These are phyloP conservation scores for Coilia nasus DNA, from an alignment of 2,797 vertebrate species.

Conservation along the genomic window DNA sequence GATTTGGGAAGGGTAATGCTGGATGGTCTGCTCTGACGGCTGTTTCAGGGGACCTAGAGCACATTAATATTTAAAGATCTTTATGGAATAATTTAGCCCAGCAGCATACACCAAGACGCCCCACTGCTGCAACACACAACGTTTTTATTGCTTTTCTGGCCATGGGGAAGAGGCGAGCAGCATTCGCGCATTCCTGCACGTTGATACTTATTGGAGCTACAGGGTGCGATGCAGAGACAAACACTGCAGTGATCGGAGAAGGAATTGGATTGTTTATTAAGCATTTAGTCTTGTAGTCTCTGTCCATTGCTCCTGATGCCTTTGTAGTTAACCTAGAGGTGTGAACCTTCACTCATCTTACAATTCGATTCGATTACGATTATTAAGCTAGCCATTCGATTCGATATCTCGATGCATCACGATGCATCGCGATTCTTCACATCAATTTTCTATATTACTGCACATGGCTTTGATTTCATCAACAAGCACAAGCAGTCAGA, in stretches of 20 bases:
- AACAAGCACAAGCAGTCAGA: too few species aligned
- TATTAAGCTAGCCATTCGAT: too few species aligned
- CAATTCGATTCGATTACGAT: too few species aligned
- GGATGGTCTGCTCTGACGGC: neutral
- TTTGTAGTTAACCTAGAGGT: neutral
- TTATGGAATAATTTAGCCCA: conserved; percentile 40
- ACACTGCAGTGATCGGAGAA: neutral
- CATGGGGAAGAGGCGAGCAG: neutral
- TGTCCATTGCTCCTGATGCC: neutral
- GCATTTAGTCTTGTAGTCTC: neutral
- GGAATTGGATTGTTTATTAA: conserved; percentile 11
- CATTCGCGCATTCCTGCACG: neutral
- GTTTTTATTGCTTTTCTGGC: conserved; percentile 23
- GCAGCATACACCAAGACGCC: conserved; percentile 26
- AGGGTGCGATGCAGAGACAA: neutral
- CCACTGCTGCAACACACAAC: neutral
- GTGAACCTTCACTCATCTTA: too few species aligned
- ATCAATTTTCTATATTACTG: too few species aligned
- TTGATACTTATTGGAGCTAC: conserved; percentile 13
- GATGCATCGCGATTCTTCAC: too few species aligned
- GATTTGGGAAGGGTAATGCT: neutral
- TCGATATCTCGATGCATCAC: too few species aligned
- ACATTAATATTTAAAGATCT: conserved; percentile 43
- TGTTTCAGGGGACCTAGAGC: neutral
- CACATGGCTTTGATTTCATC: too few species aligned